Base-by-base conservation (phyloP, 2,113 vertebrate genomes). In the Talpa occidentalis region DNA sequence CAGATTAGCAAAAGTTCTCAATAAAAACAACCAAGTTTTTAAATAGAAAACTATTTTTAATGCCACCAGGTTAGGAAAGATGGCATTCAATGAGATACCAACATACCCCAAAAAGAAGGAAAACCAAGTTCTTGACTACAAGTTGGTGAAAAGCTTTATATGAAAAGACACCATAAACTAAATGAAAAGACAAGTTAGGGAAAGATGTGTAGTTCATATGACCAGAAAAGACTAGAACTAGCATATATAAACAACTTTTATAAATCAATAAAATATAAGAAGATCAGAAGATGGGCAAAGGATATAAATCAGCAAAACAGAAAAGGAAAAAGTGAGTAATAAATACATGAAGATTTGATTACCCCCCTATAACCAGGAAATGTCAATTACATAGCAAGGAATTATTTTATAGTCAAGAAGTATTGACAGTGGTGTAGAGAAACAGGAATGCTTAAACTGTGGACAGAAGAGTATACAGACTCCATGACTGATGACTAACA, bases 11-110 rank as follows among this genome's bases (percentile, higher is more conserved):
- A 92, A 82, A 92, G 54, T 17, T 32, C 35, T 15, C 56, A 64
- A 87, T 60, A 37, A 49, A 73, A 56, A 83, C 44, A 52, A 74
- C 1, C 32, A 81, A 90, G 26, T 4, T 40, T 56, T 64, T 54
- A 88, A 80, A 70, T 12, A 69, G 62, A 92, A 96, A 94, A 94
- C 84, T 30, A 80, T 44, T 69, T 12, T 56, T 56, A 56, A 56
- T 4, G 54, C 21, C 54, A 56, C 10, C 19, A 56, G 21, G 54
- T 56, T 56, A 56, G 21, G 54, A 56, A 56, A 56, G 54, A 16
- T 52, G 49, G 11, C 54, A 56, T 62, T 11, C 40, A 92, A 77
- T 66, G 37, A 72, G 54, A 79, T 35, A 21, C 5, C 44, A 67
- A 76, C 28, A 60, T 16, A 64, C 14, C 16, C 5, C 56, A 88